Percentiles rank a stretch among this genome's conserved stretches.
These are phyloP conservation scores for Macrotrachela quadricornifera DNA, from an alignment of 1,140 invertebrate genomes.

Conservation along the genomic window DNA sequence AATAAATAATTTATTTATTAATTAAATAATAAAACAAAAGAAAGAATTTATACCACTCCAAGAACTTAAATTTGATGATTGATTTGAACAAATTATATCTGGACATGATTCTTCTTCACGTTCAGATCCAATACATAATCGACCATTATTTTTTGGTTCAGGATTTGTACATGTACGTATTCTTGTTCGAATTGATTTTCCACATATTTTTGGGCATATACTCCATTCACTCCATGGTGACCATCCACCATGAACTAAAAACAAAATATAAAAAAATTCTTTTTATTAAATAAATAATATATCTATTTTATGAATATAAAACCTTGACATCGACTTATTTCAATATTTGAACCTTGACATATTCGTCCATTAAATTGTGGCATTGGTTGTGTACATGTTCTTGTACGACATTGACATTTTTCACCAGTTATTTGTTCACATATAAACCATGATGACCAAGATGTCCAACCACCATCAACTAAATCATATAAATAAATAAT, in stretches of 20 bases:
- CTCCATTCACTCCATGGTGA: conserved; percentile 4
- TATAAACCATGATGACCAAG: neutral
- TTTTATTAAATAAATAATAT: no score
- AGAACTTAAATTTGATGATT: neutral
- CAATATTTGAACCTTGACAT: neutral
- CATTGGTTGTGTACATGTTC: neutral
- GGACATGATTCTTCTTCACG: conserved; percentile 5
- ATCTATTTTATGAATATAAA: no score
- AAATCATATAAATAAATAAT: neutral
- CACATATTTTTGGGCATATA: neutral
- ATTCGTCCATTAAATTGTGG: neutral
- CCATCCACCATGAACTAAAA: conserved; percentile 4
- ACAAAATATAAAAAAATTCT: neutral
- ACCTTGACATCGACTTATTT: no score
- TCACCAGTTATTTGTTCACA: neutral
- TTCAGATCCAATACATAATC: conserved; percentile 5
- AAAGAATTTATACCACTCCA: neutral
- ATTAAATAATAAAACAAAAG: no score
- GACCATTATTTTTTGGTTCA: neutral
- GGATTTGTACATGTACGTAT: conserved; percentile 3
- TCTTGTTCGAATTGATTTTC: neutral
- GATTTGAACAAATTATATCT: neutral
- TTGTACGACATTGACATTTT: conserved; percentile 3
- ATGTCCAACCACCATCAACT: conserved; percentile 1
- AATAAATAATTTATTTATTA: no score